These are phyloP conservation scores for Alouatta palliata DNA, from an alignment of 2,113 vertebrate genomes.

Conservation along the genomic window DNA sequence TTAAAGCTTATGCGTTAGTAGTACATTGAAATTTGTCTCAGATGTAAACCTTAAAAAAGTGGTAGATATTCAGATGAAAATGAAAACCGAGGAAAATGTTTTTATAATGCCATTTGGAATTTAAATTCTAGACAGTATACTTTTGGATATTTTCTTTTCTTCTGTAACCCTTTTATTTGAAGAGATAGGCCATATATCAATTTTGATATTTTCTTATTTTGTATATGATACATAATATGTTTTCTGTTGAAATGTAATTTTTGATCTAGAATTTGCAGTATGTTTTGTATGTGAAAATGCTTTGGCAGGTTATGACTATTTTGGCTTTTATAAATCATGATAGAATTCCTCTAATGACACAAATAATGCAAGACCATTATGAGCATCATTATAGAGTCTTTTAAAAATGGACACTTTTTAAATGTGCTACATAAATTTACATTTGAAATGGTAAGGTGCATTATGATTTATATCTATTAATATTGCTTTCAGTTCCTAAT, in stretches of 20 bases:
- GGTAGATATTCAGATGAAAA: conserved; percentile 6
- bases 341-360: neutral
- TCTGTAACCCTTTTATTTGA: neutral
- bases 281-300: neutral
- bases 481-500: neutral
- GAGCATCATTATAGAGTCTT: neutral
- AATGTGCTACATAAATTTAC: neutral
- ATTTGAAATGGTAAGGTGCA: neutral
- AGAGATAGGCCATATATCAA: neutral
- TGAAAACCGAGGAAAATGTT: neutral
- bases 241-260: neutral
- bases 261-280: neutral
- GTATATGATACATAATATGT: neutral
- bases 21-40: neutral
- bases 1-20: neutral
- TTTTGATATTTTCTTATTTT: conserved; percentile 36
- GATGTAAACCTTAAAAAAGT: neutral
- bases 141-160: neutral
- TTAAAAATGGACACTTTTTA: conserved; percentile 16
- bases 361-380: neutral
- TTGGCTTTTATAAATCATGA: neutral
- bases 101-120: neutral
- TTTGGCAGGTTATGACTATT: neutral
- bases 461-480: neutral
- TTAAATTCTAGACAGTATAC: neutral